Percentiles rank a stretch among this genome's conserved stretches.
Conservation (phyloP, 2,888 invertebrate species). For the Lithosia quadra region DNA sequence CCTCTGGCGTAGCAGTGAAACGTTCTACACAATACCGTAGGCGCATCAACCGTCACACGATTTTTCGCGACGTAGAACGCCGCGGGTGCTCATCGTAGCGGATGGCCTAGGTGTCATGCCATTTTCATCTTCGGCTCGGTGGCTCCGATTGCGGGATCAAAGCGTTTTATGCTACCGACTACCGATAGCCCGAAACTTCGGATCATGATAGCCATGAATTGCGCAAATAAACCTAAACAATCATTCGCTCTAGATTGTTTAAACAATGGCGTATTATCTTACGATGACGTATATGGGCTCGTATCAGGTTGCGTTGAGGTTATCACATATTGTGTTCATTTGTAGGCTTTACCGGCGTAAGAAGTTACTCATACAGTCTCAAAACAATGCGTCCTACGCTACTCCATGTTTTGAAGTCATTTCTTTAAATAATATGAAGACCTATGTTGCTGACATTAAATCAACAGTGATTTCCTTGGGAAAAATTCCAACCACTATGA, state of each 20-base stretch:
- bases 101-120: background rate
- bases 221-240: background rate
- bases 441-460: too few species aligned
- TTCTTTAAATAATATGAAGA: background rate
- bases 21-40: too few species aligned
- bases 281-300: background rate
- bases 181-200: background rate
- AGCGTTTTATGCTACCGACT: too few species aligned
- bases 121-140: background rate
- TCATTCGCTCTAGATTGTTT: slow-evolving; percentile 5
- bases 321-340: slow-evolving; percentile 16
- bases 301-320: slow-evolving; percentile 2
- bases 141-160: too few species aligned
- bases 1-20: too few species aligned
- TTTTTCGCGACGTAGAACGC: too few species aligned
- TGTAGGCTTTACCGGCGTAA: background rate
- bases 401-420: background rate
- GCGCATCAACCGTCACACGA: too few species aligned
- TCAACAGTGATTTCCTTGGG: background rate
- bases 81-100: too few species aligned
- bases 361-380: background rate
- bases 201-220: background rate
- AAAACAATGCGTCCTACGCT: background rate
- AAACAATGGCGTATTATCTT: slow-evolving; percentile 16
- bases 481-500: too few species aligned